Evolutionary conservation across 2,888 invertebrate genomes (phyloP), one percentile per base, ranked within the genome.

Genomic region (Acleris cristana): DNA sequence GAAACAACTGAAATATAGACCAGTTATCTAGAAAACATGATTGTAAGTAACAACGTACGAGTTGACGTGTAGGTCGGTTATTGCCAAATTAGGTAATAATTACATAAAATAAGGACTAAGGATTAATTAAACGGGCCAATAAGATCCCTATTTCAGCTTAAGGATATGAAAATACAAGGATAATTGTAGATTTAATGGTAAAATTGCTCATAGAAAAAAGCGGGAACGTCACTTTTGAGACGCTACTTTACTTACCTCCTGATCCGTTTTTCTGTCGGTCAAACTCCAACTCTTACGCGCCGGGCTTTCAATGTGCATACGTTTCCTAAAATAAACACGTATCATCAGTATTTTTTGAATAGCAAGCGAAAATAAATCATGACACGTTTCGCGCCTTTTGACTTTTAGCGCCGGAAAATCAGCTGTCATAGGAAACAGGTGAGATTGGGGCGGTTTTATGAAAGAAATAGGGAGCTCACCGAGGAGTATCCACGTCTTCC

Each of bases 351-450:
- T 56, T 58, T 64, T 64, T 18, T 53, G 26, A 64, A 63, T 68
- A 65, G 73, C 69, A 64, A 68, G 34, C 49, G 57, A 56, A 49
- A 67, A 14, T 19, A 60, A 72, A 76, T 65, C 71, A 71, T 64
- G 63, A 59, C 57, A 58, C 70, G 65, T 84, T 89, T 90, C 80
- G 83, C 89, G 89, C 89, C 88, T 81, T 90, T 91, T 81, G 76
- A 89, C 87, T 91, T 90, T 67, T 92, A 84, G 85, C 91, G 92
- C 90, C 79, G 57, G 71, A 74, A 78, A 85, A 92, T 91, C 91
- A 92, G 91, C 92, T 92, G 92, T 91, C 92, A 71, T 30, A 87
- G 63, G 59, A 69, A 40, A 79, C 72, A 72, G 76, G 79, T 75
- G 70, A 70, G 72, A 72, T 70, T 68, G 30, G 66, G 48, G 58